These are phyloP conservation scores for Cecropterus lyciades DNA, from an alignment of 1,140 invertebrate species.

Conservation along the genomic window DNA sequence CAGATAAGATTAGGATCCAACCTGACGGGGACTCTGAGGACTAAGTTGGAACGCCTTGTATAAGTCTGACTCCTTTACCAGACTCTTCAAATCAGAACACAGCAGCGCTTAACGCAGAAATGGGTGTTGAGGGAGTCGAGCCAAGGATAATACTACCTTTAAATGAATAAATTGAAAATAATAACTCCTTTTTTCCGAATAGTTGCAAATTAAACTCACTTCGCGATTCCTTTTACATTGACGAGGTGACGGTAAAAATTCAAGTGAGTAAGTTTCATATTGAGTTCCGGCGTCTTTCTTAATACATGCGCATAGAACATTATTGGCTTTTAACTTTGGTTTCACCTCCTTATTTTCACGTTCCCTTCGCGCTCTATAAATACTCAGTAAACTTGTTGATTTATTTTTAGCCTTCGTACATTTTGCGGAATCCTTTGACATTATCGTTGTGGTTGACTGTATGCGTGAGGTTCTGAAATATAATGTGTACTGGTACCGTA, in stretches of 20 bases:
- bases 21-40: too few species aligned
- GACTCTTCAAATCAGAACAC: too few species aligned
- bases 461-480: constrained; percentile 21
- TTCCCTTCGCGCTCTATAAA: constrained; percentile 18
- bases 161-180: too few species aligned
- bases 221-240: constrained; percentile 1
- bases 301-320: constrained; percentile 22
- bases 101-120: too few species aligned
- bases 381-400: constrained; percentile 22
- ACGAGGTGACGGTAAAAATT: constrained; percentile 8
- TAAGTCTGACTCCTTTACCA: too few species aligned
- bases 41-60: too few species aligned
- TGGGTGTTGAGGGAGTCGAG: too few species aligned
- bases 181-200: neutral
- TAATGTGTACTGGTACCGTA: too few species aligned
- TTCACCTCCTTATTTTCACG: constrained; percentile 8
- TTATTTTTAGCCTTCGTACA: constrained; percentile 24
- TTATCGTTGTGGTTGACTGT: constrained; percentile 19
- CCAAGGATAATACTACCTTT: too few species aligned
- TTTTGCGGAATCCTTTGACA: constrained; percentile 20
- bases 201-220: neutral
- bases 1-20: too few species aligned
- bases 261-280: constrained; percentile 26
- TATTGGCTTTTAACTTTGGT: constrained; percentile 15
- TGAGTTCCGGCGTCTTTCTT: constrained; percentile 18